Evolutionary conservation across 1,140 invertebrate genomes (phyloP).

Genomic region (Yoshiicerus persimilis): DNA sequence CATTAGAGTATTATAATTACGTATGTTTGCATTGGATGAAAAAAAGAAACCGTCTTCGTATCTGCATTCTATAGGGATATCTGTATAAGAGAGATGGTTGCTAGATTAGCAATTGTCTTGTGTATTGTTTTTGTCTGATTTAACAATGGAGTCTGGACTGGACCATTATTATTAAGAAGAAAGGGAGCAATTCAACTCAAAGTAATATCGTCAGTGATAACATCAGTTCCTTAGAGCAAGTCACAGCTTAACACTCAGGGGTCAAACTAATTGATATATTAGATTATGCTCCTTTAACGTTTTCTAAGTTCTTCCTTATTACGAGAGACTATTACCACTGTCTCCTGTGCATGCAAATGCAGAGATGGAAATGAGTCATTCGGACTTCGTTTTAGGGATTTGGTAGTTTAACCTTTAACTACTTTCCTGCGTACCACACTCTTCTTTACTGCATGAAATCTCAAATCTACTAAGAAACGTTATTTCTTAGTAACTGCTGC

Average conservation of each 20-base stretch:
- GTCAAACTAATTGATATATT: neutral
- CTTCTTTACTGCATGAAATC: neutral
- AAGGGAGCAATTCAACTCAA: neutral
- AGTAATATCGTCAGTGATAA: neutral
- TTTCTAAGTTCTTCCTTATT: neutral
- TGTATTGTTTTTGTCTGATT: neutral
- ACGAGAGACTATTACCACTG: neutral
- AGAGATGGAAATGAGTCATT: neutral
- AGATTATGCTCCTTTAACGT: neutral
- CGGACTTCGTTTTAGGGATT: neutral
- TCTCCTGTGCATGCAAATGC: neutral
- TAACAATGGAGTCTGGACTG: neutral
- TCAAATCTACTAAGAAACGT: neutral
- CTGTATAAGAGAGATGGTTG: neutral
- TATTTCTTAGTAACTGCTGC: neutral
- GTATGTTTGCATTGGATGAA: neutral
- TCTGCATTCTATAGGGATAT: too few relatives aligned
- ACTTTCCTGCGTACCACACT: neutral
- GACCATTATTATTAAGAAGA: neutral
- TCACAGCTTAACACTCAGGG: neutral
- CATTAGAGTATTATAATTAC: too few relatives aligned
- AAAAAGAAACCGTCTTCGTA: too few relatives aligned
- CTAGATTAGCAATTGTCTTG: neutral
- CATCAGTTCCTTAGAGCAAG: neutral
- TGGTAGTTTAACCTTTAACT: neutral